Evolutionary conservation across 1,140 invertebrate genomes (phyloP).

Genomic region (Ladona fulva): DNA sequence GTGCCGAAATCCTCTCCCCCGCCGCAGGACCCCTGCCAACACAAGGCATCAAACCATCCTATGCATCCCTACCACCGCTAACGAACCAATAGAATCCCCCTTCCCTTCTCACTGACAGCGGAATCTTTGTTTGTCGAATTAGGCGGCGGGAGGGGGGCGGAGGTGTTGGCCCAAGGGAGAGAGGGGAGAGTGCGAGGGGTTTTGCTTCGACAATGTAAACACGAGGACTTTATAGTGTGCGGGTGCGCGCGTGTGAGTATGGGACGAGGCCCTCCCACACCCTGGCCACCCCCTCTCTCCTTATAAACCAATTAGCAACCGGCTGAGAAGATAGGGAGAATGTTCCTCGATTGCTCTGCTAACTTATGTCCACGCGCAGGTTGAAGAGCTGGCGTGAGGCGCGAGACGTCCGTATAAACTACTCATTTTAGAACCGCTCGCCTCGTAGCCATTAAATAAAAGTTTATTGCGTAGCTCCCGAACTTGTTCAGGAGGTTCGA

Average conservation of each 20-base stretch:
- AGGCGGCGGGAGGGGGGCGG: constrained; percentile 18
- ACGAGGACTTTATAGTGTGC: background rate
- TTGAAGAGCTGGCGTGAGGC: too few species aligned
- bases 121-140: constrained; percentile 24
- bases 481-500: too few species aligned
- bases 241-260: background rate
- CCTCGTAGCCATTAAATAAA: too few species aligned
- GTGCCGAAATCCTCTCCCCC: background rate
- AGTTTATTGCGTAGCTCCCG: too few species aligned
- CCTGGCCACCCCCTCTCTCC: background rate
- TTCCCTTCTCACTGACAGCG: constrained; percentile 15
- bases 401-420: too few species aligned
- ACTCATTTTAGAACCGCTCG: too few species aligned
- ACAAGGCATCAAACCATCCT: background rate
- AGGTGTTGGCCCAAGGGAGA: background rate
- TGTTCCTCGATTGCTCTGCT: too few species aligned
- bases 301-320: constrained; percentile 10
- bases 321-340: background rate
- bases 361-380: too few species aligned
- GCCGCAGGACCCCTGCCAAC: background rate
- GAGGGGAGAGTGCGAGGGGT: background rate
- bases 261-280: background rate
- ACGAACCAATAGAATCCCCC: constrained; percentile 7
- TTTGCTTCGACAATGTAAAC: background rate
- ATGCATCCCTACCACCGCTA: background rate